phyloP scores from a whole-genome alignment of 2,797 vertebrate species.

The Amniataba percoides region DNA sequence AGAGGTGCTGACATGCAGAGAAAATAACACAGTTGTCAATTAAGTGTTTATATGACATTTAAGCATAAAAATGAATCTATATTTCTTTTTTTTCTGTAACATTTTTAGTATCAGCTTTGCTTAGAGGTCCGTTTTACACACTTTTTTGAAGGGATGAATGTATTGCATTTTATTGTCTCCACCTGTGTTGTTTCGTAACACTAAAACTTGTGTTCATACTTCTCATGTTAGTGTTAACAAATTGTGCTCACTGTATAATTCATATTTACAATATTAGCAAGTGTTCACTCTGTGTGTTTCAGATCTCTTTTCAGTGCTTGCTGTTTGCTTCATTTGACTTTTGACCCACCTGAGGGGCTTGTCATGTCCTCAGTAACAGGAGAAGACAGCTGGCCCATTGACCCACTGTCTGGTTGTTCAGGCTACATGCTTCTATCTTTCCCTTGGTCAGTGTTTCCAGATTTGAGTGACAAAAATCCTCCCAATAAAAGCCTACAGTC shows the following conservation, averaged over 20 bases:
- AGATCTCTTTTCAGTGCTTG: not conserved
- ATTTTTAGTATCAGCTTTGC: not conserved
- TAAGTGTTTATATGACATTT: not conserved
- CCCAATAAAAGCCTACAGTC: too few species aligned
- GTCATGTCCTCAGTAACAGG: not conserved
- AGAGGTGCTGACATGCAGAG: not conserved
- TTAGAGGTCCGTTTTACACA: too few species aligned
- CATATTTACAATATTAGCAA: too few species aligned
- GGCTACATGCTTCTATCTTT: not conserved
- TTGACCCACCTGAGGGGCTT: not conserved
- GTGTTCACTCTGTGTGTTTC: not conserved
- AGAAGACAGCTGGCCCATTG: not conserved
- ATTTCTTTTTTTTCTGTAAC: not conserved
- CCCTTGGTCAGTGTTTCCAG: not conserved
- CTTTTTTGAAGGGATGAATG: not conserved
- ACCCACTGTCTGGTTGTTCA: not conserved
- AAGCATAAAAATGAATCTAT: not conserved
- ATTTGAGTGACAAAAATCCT: too few species aligned
- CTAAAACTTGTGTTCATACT: not conserved
- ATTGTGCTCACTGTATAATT: not conserved
- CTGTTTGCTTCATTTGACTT: not conserved
- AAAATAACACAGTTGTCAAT: conserved; percentile 8
- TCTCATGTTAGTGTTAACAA: not conserved
- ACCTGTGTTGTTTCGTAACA: too few species aligned
- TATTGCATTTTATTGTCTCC: too few species aligned